These are phyloP conservation scores for Malacoraja senta DNA, from an alignment of 2,797 vertebrate genomes.

Conservation along the genomic window DNA sequence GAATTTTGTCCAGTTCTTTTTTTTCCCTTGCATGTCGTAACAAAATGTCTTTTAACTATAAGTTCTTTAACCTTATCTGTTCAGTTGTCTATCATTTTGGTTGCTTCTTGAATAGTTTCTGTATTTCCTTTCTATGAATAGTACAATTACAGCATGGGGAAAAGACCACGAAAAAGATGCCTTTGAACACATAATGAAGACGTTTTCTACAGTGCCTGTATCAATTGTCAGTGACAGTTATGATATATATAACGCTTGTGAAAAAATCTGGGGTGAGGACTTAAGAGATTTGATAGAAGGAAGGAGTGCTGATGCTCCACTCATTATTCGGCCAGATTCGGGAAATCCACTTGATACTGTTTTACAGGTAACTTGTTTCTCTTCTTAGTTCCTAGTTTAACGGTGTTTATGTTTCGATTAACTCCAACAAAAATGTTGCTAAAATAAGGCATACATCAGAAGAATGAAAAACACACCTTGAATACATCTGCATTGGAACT, in stretches of 20 bases:
- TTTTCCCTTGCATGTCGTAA: no score
- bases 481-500: not conserved
- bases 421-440: not conserved
- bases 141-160: slow-evolving; percentile 98
- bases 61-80: not conserved
- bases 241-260: slow-evolving; percentile 97
- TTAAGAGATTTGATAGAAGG: slow-evolving; percentile 79
- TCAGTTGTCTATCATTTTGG: not conserved
- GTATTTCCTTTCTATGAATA: slow-evolving; percentile 48
- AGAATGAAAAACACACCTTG: not conserved
- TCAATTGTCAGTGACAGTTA: slow-evolving; percentile 99
- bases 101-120: slow-evolving; percentile 10
- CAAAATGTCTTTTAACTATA: no score
- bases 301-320: slow-evolving; percentile 83
- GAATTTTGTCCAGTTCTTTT: no score
- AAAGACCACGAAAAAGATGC: slow-evolving; percentile 96
- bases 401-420: not conserved
- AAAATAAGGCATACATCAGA: not conserved
- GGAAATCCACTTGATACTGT: slow-evolving; percentile 94
- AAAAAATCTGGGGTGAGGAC: slow-evolving; percentile 98
- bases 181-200: slow-evolving; percentile 92
- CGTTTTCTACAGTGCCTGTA: slow-evolving; percentile 90
- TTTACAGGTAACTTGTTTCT: slow-evolving; percentile 71
- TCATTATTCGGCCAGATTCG: slow-evolving; percentile 90
- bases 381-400: not conserved